Evolutionary conservation across 2,888 invertebrate genomes (phyloP).

Genomic region (Cordilura impudica): DNA sequence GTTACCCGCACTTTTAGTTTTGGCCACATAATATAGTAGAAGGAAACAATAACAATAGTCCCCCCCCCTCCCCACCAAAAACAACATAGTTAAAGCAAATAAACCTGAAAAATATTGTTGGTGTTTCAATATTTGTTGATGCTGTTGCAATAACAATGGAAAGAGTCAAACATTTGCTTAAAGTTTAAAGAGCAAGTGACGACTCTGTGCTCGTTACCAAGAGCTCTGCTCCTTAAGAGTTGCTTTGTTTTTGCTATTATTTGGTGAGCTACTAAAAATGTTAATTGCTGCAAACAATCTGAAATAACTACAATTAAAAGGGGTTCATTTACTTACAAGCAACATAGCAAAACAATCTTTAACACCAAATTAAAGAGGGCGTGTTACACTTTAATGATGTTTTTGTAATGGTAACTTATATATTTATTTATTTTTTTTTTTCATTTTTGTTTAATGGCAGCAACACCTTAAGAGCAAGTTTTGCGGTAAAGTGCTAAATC

Average conservation of each 20-base stretch:
- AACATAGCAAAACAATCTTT: neutral
- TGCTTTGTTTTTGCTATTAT: neutral
- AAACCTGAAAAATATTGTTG: neutral
- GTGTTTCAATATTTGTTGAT: neutral
- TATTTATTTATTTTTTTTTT: neutral
- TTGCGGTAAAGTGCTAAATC: neutral
- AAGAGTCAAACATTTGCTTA: neutral
- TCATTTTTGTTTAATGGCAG: neutral
- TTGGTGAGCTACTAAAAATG: neutral
- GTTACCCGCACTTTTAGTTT: neutral
- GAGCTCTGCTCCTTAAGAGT: too few relatives aligned
- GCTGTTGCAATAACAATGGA: neutral
- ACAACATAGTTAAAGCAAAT: neutral
- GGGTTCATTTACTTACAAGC: neutral
- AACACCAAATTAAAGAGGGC: neutral
- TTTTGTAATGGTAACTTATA: too few relatives aligned
- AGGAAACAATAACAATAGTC: too few relatives aligned
- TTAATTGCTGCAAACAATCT: constrained; percentile 7
- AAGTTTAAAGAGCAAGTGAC: neutral
- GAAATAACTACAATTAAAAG: neutral
- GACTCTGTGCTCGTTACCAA: too few relatives aligned
- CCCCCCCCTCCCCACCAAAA: too few relatives aligned
- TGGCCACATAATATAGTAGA: too few relatives aligned
- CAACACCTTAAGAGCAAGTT: neutral
- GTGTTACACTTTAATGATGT: neutral